These are phyloP conservation scores for Semnopithecus entellus DNA, from an alignment of 2,113 vertebrate genomes.

Conservation along the genomic window DNA sequence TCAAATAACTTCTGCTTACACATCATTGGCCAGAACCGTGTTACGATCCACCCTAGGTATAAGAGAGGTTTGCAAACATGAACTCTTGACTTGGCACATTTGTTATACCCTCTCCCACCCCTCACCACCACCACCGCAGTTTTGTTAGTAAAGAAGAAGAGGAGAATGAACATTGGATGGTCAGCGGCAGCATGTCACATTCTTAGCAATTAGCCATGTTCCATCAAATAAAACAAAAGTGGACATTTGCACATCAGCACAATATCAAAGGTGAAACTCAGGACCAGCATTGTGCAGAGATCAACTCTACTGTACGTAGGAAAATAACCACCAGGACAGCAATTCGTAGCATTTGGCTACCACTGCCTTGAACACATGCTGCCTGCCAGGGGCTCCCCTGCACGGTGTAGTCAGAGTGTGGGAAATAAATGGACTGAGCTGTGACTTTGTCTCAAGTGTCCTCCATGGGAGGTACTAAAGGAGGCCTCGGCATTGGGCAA, in stretches of 20 bases:
- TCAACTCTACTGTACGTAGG: rapidly evolving
- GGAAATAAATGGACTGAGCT: rapidly evolving
- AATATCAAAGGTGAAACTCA: background rate
- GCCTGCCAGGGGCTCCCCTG: background rate
- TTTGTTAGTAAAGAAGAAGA: background rate
- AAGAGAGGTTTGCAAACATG: rapidly evolving
- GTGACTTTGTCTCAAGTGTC: background rate
- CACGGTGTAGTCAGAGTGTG: rapidly evolving
- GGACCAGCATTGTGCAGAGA: no score
- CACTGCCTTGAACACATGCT: rapidly evolving
- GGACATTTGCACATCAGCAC: background rate
- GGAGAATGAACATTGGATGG: background rate
- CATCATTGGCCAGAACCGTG: background rate
- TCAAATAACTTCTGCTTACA: background rate
- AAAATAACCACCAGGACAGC: rapidly evolving
- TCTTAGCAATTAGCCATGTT: background rate
- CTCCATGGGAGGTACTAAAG: rapidly evolving
- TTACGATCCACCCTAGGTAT: rapidly evolving
- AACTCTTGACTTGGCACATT: background rate
- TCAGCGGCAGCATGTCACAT: rapidly evolving
- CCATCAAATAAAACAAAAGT: background rate
- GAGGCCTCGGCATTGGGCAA: rapidly evolving
- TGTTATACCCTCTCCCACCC: rapidly evolving
- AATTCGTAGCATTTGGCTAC: rapidly evolving
- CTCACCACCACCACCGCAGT: rapidly evolving